A percentile compares a stretch with the other conserved stretches of the same genome.
Evolutionary conservation across 2,113 vertebrate genomes (phyloP).

Genomic region (Bombycilla garrulus): DNA sequence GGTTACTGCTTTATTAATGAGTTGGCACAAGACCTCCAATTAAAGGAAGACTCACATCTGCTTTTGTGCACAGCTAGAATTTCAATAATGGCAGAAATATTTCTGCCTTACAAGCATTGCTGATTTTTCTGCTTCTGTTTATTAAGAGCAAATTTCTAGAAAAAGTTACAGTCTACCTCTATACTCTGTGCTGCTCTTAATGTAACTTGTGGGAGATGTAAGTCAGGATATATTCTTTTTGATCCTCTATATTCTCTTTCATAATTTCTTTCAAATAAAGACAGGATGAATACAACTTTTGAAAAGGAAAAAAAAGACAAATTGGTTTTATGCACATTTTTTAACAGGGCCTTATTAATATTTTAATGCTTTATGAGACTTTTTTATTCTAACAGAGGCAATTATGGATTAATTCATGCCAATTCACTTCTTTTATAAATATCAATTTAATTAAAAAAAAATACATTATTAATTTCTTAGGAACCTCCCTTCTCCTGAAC

Average conservation of each 20-base stretch:
- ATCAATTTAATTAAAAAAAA: background rate
- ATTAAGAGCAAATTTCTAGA: background rate
- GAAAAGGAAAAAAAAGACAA: background rate
- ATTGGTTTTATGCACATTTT: background rate
- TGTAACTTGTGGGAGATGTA: background rate
- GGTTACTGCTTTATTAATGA: background rate
- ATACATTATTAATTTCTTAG: background rate
- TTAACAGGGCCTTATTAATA: background rate
- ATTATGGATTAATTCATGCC: background rate
- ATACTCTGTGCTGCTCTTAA: background rate
- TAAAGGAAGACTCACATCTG: background rate
- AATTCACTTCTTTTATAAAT: background rate
- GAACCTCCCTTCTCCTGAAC: rapidly evolving
- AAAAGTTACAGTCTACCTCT: background rate
- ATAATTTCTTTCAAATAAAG: background rate
- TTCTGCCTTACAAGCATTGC: background rate
- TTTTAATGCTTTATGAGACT: background rate
- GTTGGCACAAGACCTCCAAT: background rate
- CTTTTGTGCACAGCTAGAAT: background rate
- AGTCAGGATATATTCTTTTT: background rate
- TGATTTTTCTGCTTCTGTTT: background rate
- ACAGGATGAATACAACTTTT: background rate
- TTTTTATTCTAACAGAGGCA: background rate
- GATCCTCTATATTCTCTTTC: background rate
- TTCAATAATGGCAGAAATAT: background rate